A percentile compares a stretch with the other conserved stretches of the same genome.
Evolutionary conservation across 2,888 invertebrate species (phyloP).

Genomic region (Zaprionus obscuricornis): DNA sequence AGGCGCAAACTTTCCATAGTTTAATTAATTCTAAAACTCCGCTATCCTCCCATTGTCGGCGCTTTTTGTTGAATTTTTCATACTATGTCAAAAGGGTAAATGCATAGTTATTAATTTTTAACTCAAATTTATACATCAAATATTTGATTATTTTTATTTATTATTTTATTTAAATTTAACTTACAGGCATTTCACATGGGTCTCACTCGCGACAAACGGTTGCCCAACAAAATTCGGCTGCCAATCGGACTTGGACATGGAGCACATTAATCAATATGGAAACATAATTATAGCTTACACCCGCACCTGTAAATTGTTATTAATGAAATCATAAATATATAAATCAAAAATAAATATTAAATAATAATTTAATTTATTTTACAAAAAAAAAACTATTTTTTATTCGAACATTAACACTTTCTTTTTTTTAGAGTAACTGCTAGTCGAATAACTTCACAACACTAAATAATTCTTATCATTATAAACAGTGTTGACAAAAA

Average conservation of each 20-base stretch:
- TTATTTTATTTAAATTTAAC: too few species aligned
- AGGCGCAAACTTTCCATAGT: conserved; percentile 83
- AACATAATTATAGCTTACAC: conserved; percentile 46
- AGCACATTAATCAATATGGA: conserved; percentile 56
- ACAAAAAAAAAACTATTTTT: too few species aligned
- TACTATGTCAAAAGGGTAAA: conserved; percentile 55
- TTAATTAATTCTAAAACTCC: conserved; percentile 82
- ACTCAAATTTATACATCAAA: background rate
- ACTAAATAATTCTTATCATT: too few species aligned
- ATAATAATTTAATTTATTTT: too few species aligned
- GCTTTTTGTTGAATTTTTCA: conserved; percentile 83
- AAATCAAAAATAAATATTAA: too few species aligned
- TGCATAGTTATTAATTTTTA: background rate
- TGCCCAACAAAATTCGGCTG: conserved; percentile 71
- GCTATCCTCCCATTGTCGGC: conserved; percentile 83
- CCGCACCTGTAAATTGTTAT: conserved; percentile 40
- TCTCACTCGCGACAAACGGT: conserved; percentile 77
- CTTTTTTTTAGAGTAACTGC: too few species aligned
- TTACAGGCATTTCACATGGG: conserved; percentile 83
- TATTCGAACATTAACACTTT: too few species aligned
- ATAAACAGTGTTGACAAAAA: too few species aligned
- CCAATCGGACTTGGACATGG: conserved; percentile 64
- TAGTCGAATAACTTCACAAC: too few species aligned
- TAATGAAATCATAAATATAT: too few species aligned
- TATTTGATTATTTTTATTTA: too few species aligned